Base-by-base conservation (phyloP, 2,113 vertebrate species). In the Greenwoodochromis staneri region DNA sequence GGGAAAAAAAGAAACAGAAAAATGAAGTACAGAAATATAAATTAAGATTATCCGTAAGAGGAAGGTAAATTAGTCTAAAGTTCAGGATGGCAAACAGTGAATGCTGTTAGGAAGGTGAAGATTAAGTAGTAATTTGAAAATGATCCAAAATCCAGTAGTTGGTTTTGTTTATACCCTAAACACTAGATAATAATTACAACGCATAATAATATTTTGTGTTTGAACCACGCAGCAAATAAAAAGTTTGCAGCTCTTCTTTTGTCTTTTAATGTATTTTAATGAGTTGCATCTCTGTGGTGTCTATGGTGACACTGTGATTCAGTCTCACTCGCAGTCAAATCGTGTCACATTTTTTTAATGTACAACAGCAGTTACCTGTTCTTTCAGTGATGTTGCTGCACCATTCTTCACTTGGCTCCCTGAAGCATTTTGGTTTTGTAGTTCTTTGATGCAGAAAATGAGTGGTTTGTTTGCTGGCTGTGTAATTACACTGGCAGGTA, bases 1-100 rank as follows among this genome's bases (percentile, higher is more conserved):
- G 10, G 0, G 1, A 13, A 12, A 34, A 3, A 8, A 21, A 13
- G 10, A 66, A n/a, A 38, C 17, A 8, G 0, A 71, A 40, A 71
- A 71, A 27, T 6, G 8, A 76, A 11, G 24, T 47, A 9, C 9
- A 49, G 45, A 31, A 78, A 0, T 7, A 34, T 13, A 8, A 51
- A 31, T 78, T 31, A 51, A n/a, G 24, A 31, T 51, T 49, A 19
- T 31, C 42, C 9, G 4, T 19, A 49, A 78, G 24, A 19, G 16
- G 42, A 47, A 76, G 2, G 42, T 31, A 49, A 31, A 47, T 76
- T 49, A 76, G 1, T 47, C 24, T 29, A 49, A 29, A 76, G 71
- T 76, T 76, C 29, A 49, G 42, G 24, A 76, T 17, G 14, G 16
- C 9, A 49, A 49, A 49, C 45, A 31, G 16, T 76, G 27, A 76